Evolutionary conservation across 2,888 invertebrate genomes (phyloP), one percentile per base, ranked within the genome.

Genomic region (Drosophila eohydei): DNA sequence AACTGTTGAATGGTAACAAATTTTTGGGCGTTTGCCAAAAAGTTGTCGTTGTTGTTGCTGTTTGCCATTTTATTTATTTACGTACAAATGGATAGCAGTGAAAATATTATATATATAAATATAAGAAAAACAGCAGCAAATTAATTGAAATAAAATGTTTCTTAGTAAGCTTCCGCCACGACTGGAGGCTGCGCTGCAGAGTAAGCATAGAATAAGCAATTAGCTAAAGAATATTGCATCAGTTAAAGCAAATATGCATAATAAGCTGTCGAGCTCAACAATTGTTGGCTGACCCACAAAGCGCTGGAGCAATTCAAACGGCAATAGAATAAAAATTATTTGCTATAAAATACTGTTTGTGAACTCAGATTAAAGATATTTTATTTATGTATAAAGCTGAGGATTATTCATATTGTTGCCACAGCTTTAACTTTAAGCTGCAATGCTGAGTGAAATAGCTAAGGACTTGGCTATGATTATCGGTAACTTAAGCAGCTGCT

Each of bases 1-100:
- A 83, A 86, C 83, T 83, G 83, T 83, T 83, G 83, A 86, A 83
- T 83, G 80, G 71, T 66, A 70, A 56, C 66, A 71, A 74, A 72
- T 72, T 80, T 74, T 74, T 68, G 74, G 71, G 38, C 59, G 74
- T 64, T 59, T 77, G 73, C 76, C 74, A 73, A 50, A 34, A 50
- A 66, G 58, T 55, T 66, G 58, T 36, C 66, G 56, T 14, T 56
- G 41, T 11, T 63, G 46, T 12, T 41, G 12, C 12, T 61, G 26
- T 16, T 68, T 74, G 57, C 41, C 51, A 63, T 72, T 83, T 81
- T 72, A 78, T 86, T 80, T 86, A 83, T 80, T 83, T 77, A 78
- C 63, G 48, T 52, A 14, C 28, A 16, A 41, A 62, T 62, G 41
- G 44, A 68, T 16, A n/a, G 30, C 52, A 44, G 52, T 34, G 16